Base-by-base conservation (phyloP, 2,888 invertebrate genomes). In the Teleogryllus oceanicus region DNA sequence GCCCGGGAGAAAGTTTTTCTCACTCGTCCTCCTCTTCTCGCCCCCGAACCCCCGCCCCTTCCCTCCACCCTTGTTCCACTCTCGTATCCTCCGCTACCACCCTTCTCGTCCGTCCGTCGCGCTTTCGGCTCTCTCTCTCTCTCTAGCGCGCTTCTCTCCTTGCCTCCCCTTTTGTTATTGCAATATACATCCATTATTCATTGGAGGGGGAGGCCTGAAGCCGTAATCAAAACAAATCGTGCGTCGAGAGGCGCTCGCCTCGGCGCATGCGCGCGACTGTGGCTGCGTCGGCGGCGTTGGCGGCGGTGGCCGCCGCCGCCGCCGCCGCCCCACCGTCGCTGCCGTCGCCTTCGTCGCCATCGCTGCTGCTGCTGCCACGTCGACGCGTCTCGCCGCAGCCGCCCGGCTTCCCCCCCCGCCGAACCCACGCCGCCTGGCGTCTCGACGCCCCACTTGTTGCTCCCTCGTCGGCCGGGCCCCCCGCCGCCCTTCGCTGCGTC, bases 181-280 rank as follows among this genome's bases (percentile, higher is more conserved):
- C 83, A 82, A 83, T 82, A 82, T 82, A 82, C 82, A 83, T 83
- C 82, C 83, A 83, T 83, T 83, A 83, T 83, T 83, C 83, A 83
- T 83, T 78, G 83, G 81, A 80, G 79, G 82, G 83, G 83, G 80
- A 80, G 81, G 79, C 75, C 80, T 79, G 81, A 74, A 81, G 81
- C 78, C 82, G 82, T 83, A 83, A 83, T 83, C 83, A 83, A 83
- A 83, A 83, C 82, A 83, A 83, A 83, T 83, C 83, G 83, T 78
- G 80, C 82, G 83, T 81, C 82, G 81, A 81, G 83, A 80, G 82
- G 62, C 62, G 62, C 62, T 62, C n/a, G 16, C 16, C 16, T 62
- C 62, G 62, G 16, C 13, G 62, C 81, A 76, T 78, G 81, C 74
- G 79, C 75, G 51, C 49, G 49, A 50, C 18, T 37, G 24, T 13